phyloP scores from a whole-genome alignment of 2,797 vertebrate species.

The Esox masquinongy region DNA sequence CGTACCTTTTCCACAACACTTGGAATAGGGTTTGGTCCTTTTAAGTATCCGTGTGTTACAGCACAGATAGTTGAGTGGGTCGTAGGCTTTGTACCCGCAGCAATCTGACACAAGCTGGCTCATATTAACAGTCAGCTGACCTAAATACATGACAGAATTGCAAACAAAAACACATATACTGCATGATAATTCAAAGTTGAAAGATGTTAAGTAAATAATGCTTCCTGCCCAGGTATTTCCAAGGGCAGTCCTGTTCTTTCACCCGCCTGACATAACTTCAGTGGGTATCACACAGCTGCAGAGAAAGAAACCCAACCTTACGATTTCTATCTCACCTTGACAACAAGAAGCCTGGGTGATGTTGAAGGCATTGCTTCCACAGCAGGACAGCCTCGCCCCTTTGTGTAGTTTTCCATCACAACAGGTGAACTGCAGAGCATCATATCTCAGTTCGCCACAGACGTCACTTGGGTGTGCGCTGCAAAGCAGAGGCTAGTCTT shows the following conservation, averaged over 20 bases:
- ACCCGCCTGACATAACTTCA: too few relatives aligned
- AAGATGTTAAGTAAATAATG: background rate
- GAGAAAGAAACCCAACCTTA: background rate
- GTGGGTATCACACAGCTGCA: too few relatives aligned
- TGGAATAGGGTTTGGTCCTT: constrained; percentile 1
- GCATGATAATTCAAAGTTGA: background rate
- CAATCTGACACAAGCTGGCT: constrained; percentile 28
- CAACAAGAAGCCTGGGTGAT: constrained; percentile 1
- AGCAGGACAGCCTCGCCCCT: background rate
- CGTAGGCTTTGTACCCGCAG: constrained; percentile 31
- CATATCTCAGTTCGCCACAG: background rate
- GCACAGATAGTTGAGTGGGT: constrained; percentile 44
- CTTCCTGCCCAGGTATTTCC: background rate
- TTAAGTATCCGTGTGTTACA: background rate
- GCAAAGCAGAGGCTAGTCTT: background rate
- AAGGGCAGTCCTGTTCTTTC: too few relatives aligned
- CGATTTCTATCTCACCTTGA: background rate
- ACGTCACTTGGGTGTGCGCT: background rate
- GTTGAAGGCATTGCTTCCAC: background rate
- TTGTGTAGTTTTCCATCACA: background rate
- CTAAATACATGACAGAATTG: background rate
- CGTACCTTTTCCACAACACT: constrained; percentile 28
- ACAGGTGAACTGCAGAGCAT: background rate
- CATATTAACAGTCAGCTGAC: background rate
- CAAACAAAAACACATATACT: background rate